Conservation (phyloP, 2,797 vertebrate genomes). For the Loris lydekkerianus region DNA sequence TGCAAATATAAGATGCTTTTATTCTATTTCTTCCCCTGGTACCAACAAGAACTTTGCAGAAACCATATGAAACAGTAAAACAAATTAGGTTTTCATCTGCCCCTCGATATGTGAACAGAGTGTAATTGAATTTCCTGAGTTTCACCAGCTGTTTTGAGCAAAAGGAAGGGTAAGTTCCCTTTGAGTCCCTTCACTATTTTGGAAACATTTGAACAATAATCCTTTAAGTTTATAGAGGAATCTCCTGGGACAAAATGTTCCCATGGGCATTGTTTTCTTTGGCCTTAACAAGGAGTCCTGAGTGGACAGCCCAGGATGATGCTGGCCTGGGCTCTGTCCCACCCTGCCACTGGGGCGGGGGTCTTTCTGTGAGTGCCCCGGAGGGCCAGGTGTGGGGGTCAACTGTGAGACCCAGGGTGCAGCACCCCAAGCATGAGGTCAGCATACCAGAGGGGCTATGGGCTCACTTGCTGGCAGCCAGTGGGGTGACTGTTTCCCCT, state of each 20-base stretch:
- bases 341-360: accelerated
- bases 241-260: not conserved
- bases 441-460: accelerated
- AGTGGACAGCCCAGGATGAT: not conserved
- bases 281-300: not conserved
- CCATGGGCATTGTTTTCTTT: not conserved
- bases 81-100: not conserved
- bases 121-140: not conserved
- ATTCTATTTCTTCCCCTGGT: not conserved
- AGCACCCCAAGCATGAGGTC: not conserved
- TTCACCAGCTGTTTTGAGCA: not conserved
- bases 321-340: accelerated
- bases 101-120: not conserved
- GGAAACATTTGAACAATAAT: not conserved
- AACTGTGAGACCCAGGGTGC: not conserved
- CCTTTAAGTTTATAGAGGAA: not conserved
- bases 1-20: not conserved
- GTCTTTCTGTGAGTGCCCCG: not conserved
- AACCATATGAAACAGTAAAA: not conserved
- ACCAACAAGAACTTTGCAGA: not conserved
- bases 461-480: not conserved
- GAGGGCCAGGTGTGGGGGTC: accelerated
- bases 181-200: not conserved
- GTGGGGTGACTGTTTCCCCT: accelerated
- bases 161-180: not conserved